Conservation (phyloP, 2,113 vertebrate genomes). For the Piprites chloris region DNA sequence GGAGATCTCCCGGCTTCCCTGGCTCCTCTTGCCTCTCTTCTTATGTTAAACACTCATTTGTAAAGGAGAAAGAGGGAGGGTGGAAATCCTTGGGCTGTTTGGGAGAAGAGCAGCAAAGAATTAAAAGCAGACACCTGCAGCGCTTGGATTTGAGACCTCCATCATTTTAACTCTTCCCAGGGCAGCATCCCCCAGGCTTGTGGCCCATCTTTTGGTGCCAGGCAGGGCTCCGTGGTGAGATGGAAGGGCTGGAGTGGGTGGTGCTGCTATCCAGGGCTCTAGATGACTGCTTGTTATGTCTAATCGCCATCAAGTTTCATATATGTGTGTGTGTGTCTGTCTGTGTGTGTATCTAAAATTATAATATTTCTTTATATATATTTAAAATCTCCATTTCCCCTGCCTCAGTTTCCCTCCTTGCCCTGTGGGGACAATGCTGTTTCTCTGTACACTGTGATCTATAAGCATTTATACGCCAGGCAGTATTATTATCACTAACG, state of each 20-base stretch:
- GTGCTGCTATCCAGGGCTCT: not conserved
- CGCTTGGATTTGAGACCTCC: not conserved
- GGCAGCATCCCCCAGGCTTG: not conserved
- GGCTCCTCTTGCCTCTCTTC: constrained; percentile 52
- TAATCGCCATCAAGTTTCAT: not conserved
- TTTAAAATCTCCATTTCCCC: not conserved
- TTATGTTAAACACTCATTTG: constrained; percentile 69
- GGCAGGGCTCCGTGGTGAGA: not conserved
- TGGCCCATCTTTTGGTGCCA: not conserved
- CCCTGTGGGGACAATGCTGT: rapidly evolving
- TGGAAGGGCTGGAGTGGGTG: not conserved
- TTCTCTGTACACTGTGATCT: not conserved
- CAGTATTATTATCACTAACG: not conserved
- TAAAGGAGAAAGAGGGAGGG: constrained; percentile 51
- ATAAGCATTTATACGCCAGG: not conserved
- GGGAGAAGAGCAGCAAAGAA: constrained; percentile 25
- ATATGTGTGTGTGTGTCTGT: too few species aligned
- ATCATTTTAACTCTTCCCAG: constrained; percentile 50
- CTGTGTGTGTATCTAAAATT: not conserved
- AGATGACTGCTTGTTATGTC: not conserved
- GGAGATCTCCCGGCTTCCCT: constrained; percentile 31
- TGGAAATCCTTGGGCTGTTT: constrained; percentile 33
- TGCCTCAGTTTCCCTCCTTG: constrained; percentile 3
- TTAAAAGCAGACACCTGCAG: constrained; percentile 44
- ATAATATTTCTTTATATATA: not conserved